Conservation (phyloP, 53 echinoderm and acorn worm genomes). For the Crossaster papposus region DNA sequence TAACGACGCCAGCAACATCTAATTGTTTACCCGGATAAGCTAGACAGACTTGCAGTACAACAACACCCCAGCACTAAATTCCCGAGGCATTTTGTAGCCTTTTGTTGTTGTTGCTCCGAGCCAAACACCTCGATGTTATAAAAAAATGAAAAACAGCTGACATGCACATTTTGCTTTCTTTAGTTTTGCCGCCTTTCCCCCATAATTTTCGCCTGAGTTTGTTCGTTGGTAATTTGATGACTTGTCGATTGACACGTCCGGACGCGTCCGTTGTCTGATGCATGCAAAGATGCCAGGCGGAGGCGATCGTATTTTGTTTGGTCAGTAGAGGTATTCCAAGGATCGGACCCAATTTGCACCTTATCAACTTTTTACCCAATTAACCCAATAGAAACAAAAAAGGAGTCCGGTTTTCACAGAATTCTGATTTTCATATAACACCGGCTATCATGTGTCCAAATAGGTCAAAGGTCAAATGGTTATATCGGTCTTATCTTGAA, state of each 20-base stretch:
- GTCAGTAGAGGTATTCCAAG: background rate
- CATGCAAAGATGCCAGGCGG: background rate
- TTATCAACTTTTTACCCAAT: background rate
- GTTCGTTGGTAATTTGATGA: background rate
- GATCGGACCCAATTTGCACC: background rate
- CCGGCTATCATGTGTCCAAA: too few relatives aligned
- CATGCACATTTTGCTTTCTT: background rate
- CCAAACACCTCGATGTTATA: background rate
- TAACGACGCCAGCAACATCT: background rate
- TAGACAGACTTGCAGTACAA: background rate
- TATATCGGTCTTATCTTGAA: conserved; percentile 42
- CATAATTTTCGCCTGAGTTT: background rate
- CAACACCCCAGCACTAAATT: background rate
- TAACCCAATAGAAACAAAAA: too few relatives aligned
- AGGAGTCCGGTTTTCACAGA: too few relatives aligned
- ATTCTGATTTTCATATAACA: too few relatives aligned
- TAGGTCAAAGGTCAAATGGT: too few relatives aligned
- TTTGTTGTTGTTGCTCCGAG: background rate
- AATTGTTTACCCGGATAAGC: conserved; percentile 3
- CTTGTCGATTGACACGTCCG: background rate
- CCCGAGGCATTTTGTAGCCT: background rate
- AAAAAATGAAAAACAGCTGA: background rate
- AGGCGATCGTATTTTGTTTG: background rate
- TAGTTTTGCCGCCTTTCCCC: background rate
- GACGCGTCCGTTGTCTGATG: background rate